A percentile compares a stretch with the other conserved stretches of the same genome.
Evolutionary conservation across 1,140 invertebrate genomes (phyloP).

Genomic region (Aleiodes sp.): DNA sequence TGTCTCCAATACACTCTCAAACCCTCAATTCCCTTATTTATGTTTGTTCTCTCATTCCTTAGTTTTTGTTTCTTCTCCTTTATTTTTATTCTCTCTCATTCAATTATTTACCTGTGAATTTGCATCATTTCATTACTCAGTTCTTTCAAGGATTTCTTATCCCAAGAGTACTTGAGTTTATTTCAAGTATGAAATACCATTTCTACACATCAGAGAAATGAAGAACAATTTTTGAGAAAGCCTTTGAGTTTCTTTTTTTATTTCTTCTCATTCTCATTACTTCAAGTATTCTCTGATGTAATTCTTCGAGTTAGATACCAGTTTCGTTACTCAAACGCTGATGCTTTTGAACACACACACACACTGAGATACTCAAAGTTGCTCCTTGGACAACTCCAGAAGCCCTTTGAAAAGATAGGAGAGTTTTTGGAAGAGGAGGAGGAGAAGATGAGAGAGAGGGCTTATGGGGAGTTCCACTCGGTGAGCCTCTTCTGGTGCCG

Average conservation of each 20-base stretch:
- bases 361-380: not conserved
- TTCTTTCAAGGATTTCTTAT: not conserved
- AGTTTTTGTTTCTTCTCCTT: too few relatives aligned
- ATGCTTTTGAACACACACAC: too few relatives aligned
- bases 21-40: not conserved
- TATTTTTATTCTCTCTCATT: too few relatives aligned
- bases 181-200: too few relatives aligned
- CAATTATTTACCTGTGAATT: not conserved
- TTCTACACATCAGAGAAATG: too few relatives aligned
- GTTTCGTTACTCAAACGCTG: not conserved
- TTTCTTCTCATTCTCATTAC: too few relatives aligned
- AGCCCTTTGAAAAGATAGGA: not conserved
- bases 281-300: not conserved
- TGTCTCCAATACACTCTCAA: not conserved
- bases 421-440: too few relatives aligned
- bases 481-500: not conserved
- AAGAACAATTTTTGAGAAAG: not conserved
- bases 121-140: not conserved
- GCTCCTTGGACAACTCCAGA: not conserved
- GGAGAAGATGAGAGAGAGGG: not conserved
- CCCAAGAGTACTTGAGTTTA: too few relatives aligned
- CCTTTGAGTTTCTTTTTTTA: not conserved
- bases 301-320: not conserved
- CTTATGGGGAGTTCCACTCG: slow-evolving; percentile 11
- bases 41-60: not conserved